Conservation (phyloP, 2,888 invertebrate species). For the Aleiodes alternator region DNA sequence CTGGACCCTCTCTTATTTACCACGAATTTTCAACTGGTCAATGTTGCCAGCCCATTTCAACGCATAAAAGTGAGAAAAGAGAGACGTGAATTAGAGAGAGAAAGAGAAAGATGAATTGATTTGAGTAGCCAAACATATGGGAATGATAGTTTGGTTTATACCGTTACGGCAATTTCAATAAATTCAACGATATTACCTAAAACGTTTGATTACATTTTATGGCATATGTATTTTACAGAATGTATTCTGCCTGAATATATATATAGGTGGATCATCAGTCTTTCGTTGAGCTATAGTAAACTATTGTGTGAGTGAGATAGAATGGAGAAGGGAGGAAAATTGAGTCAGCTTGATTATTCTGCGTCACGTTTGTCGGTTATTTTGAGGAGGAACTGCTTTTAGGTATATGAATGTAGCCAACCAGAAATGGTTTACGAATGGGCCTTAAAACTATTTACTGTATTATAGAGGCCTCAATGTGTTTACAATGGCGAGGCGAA, state of each 20-base stretch:
- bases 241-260: too few relatives aligned
- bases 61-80: background rate
- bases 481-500: background rate
- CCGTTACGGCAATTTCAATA: conserved; percentile 20
- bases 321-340: background rate
- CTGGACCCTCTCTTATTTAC: conserved; percentile 44
- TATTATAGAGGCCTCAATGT: conserved; percentile 6
- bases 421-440: conserved; percentile 10
- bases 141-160: conserved; percentile 13
- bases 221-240: conserved; percentile 24
- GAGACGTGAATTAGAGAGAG: background rate
- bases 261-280: too few relatives aligned
- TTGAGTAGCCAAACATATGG: conserved; percentile 18
- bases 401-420: conserved; percentile 32
- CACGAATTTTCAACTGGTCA: conserved; percentile 7
- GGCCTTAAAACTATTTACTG: conserved; percentile 20
- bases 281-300: too few relatives aligned
- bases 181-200: conserved; percentile 18
- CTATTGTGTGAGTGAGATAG: background rate
- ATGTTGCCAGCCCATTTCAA: background rate
- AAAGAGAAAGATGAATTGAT: conserved; percentile 5
- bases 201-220: conserved; percentile 18
- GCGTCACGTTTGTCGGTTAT: conserved; percentile 60
- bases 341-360: conserved; percentile 55
- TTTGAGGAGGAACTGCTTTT: conserved; percentile 49